Evolutionary conservation across 2,113 vertebrate species (phyloP), one percentile per base, ranked within the genome.

Genomic region (Myrmophylax atrothorax): DNA sequence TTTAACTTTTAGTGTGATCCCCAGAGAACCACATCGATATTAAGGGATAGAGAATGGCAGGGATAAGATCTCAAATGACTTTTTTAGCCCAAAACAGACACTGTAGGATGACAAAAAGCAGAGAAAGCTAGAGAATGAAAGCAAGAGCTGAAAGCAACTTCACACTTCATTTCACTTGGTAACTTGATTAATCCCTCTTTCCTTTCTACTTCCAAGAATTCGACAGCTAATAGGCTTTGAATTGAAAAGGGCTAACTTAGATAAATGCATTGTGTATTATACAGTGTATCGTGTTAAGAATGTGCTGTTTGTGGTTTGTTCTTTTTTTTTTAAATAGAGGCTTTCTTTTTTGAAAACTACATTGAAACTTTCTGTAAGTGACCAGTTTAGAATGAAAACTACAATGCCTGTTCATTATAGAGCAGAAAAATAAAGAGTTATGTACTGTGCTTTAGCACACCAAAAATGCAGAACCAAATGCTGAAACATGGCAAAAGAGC

Each of bases 21-120:
- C 83, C 73, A 83, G 44, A 88, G 47, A 86, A 70, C 56, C 56
- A 78, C 76, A 75, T 9, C 1, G 3, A 25, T 85, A 85, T 66
- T 66, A 86, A 83, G 44, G 47, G 88, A 92, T 4, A 93, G 80
- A 96, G 82, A 26, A 78, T 46, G 60, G 84, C 81, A 94, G 85
- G 59, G 79, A 35, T 66, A 96, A 96, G 83, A 92, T 86, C 79
- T 93, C 64, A 87, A 81, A 94, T 8, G 2, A 70, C 56, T 77
- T 90, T 74, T 84, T 81, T 70, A 92, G 93, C 82, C 94, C 93
- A 24, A 94, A 96, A 95, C 95, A 95, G 93, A 95, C 93, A 93
- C 94, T 88, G 90, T 88, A 94, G 88, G 76, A 94, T 95, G 95
- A 92, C 88, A 96, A 93, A 80, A 94, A 88, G 92, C 81, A 94